Base-by-base conservation (phyloP, 2,888 invertebrate genomes). In the Chromoteleia sp. region DNA sequence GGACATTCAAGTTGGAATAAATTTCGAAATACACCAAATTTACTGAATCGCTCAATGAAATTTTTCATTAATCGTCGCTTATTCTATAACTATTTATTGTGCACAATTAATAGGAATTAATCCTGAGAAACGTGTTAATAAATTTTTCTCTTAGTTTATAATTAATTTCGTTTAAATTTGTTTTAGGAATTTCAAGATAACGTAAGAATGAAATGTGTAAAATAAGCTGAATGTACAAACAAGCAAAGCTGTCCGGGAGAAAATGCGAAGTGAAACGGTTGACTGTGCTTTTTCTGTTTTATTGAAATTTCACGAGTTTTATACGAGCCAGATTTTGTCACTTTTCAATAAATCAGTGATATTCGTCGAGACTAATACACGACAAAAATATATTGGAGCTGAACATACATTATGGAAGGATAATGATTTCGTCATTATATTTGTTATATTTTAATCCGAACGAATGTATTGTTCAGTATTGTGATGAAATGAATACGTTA, bases 401-500 rank as follows among this genome's bases (percentile, higher is more conserved):
- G 15, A 41, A 10, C 14, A 41, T 41, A 10, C 14, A n/a, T n/a
- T 7, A n/a, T 21, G 6, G 15, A 52, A 52, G 21, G 5, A 21
- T 4, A 14, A 36, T n/a, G 30, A 39, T 52, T 52, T 21, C 33
- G 41, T 52, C 25, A 54, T 67, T 54, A 6, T 41, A 8, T 15
- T 41, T 50, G 19, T 3, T 43, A 30, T 25, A 33, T 30, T 67
- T 10, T 25, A 29, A 54, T 59, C 12, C n/a, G 4, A 7, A 2
- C 3, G 12, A 43, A 39, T 59, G 39, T 39, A 43, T 58, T 48
- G 50, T 52, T 43, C 14, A n/a, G 30, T 39, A 21, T 41, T 21
- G 19, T 19, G 36, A 8, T 25, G 63, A 45, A 73, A 65, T 48
- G 48, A 73, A 73, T 63, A 43, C 25, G 12, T 58, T 17, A 45